Evolutionary conservation across 2,113 vertebrate species (phyloP).

Genomic region (Accipiter cooperii): DNA sequence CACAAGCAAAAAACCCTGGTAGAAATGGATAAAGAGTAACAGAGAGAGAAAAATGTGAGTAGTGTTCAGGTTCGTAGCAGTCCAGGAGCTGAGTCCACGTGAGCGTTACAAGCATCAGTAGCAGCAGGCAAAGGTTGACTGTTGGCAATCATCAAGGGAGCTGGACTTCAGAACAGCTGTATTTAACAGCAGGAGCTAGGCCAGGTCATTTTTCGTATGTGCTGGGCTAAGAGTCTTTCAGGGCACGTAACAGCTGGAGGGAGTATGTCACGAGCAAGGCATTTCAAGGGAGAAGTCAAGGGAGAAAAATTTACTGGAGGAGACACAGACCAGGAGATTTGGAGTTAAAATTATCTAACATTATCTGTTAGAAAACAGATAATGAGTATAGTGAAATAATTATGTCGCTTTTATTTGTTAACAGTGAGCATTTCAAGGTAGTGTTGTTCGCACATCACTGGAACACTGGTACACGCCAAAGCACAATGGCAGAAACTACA

Average conservation of each 20-base stretch:
- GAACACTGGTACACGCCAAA: neutral
- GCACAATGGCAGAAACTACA: neutral
- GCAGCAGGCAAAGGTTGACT: neutral
- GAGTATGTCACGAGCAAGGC: accelerated
- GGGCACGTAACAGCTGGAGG: neutral
- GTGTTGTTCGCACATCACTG: neutral
- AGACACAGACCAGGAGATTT: neutral
- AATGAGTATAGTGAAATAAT: neutral
- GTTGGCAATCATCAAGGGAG: neutral
- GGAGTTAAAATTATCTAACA: neutral
- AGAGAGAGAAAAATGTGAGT: neutral
- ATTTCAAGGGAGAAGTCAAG: neutral
- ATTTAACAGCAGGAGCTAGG: neutral
- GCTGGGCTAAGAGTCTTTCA: neutral
- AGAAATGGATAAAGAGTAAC: neutral
- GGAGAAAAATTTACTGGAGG: neutral
- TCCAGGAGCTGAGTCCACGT: neutral
- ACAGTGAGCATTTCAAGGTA: neutral
- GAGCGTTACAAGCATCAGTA: neutral
- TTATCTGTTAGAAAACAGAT: neutral
- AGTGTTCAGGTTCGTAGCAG: neutral
- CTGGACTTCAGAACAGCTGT: neutral
- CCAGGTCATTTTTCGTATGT: neutral
- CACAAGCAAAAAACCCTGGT: neutral
- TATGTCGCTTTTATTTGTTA: neutral